Evolutionary conservation across 2,888 invertebrate genomes (phyloP).

Genomic region (Spodoptera picta): DNA sequence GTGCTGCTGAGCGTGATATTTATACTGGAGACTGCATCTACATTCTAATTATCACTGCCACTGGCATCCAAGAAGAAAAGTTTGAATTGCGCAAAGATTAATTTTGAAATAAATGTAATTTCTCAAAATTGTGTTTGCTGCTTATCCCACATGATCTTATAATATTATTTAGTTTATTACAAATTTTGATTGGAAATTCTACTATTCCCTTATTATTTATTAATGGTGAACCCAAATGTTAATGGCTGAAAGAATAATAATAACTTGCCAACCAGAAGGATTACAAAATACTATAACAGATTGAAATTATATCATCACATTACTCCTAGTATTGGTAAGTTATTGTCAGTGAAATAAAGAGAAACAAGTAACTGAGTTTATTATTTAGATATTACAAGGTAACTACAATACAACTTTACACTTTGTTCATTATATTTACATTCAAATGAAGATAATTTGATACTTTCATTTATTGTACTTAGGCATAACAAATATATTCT

Average conservation of each 20-base stretch:
- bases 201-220: too few relatives aligned
- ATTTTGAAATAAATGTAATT: constrained; percentile 63
- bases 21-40: constrained; percentile 97
- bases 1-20: constrained; percentile 99
- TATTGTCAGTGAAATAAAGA: background rate
- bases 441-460: constrained; percentile 63
- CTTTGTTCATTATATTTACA: constrained; percentile 85
- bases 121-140: constrained; percentile 44
- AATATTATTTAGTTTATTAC: too few relatives aligned
- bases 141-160: constrained; percentile 1
- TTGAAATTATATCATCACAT: too few relatives aligned
- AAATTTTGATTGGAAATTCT: too few relatives aligned
- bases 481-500: constrained; percentile 87
- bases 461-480: constrained; percentile 85
- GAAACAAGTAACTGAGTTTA: constrained; percentile 81
- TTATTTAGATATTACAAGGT: constrained; percentile 76
- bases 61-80: constrained; percentile 93
- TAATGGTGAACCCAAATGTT: too few relatives aligned
- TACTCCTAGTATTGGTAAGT: too few relatives aligned
- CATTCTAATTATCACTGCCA: constrained; percentile 96
- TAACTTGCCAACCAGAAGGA: too few relatives aligned
- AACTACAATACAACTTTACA: constrained; percentile 79
- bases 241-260: too few relatives aligned
- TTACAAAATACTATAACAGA: too few relatives aligned
- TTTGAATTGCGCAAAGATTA: constrained; percentile 97